These are phyloP conservation scores for Uria aalge DNA, from an alignment of 2,113 vertebrate genomes.

Conservation along the genomic window DNA sequence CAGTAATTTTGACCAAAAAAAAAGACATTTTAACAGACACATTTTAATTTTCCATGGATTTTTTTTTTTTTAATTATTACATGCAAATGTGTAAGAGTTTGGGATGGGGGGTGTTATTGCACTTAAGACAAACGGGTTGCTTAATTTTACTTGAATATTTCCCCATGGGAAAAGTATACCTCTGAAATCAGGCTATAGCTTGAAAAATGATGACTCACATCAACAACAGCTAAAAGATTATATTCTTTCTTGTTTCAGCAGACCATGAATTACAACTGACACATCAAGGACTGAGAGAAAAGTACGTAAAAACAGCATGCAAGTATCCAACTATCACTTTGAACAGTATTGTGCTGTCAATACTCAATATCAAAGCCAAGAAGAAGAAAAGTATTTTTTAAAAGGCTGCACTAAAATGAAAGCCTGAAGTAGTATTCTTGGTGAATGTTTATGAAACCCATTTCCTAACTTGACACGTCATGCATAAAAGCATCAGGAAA, in stretches of 20 bases:
- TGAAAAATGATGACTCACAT: neutral
- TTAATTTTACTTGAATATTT: neutral
- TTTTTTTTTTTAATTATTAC: neutral
- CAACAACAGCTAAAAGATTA: neutral
- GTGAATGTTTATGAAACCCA: neutral
- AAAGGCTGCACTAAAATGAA: neutral
- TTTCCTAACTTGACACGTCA: neutral
- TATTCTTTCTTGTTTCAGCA: neutral
- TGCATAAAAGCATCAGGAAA: neutral
- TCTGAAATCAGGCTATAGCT: neutral
- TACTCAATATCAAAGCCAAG: neutral
- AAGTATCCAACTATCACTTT: neutral
- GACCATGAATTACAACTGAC: neutral
- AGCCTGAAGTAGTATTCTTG: neutral
- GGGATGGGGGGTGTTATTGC: neutral
- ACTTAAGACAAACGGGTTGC: neutral
- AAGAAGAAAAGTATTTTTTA: neutral
- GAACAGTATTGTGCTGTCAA: neutral
- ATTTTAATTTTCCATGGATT: neutral
- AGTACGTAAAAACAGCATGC: neutral
- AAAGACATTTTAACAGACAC: neutral
- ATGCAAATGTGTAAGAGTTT: neutral
- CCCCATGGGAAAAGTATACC: neutral
- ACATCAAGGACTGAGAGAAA: neutral
- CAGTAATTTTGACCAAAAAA: neutral